Evolutionary conservation across 2,797 vertebrate species (phyloP).

Genomic region (Columba guinea): DNA sequence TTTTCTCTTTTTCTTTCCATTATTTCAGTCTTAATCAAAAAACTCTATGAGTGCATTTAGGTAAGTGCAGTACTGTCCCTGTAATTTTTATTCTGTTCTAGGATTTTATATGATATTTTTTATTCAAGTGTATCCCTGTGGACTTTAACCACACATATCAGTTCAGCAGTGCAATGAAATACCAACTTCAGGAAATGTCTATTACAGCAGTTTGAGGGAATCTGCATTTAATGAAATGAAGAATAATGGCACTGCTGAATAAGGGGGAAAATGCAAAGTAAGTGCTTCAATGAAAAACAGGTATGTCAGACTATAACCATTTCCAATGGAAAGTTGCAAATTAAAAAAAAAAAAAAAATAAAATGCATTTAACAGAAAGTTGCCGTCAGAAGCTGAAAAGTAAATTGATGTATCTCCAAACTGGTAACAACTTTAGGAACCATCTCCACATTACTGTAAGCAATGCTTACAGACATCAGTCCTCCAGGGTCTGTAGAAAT

Average conservation of each 20-base stretch:
- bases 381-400: background rate
- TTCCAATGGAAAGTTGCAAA: background rate
- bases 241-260: background rate
- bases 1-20: background rate
- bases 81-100: background rate
- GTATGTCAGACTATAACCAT: background rate
- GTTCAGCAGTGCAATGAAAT: conserved; percentile 5
- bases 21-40: background rate
- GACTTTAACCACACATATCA: background rate
- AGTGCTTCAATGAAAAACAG: background rate
- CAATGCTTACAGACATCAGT: background rate
- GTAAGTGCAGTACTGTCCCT: background rate
- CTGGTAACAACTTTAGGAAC: background rate
- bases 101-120: background rate
- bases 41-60: background rate
- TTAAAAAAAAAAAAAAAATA: background rate
- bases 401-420: background rate
- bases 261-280: background rate
- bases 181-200: background rate
- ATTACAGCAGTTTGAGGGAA: background rate
- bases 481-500: background rate
- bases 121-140: background rate
- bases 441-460: background rate
- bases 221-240: background rate
- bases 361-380: background rate